Base-by-base conservation (phyloP, 1,140 invertebrate species). In the Brachionus calyciflorus region DNA sequence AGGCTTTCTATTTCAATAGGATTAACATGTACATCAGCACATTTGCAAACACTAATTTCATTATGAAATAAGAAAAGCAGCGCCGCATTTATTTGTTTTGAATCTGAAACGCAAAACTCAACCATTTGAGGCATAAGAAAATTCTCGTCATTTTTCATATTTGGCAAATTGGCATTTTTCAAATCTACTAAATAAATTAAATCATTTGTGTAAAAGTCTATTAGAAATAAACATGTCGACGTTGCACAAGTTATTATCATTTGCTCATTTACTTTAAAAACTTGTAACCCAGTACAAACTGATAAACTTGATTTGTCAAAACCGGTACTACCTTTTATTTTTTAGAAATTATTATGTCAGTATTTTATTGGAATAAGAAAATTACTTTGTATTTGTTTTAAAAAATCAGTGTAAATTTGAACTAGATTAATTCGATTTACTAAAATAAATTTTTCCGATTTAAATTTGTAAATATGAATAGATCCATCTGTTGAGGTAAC, bases 121-220 rank as follows among this genome's bases (percentile, higher is more conserved):
- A 41, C 60, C 19, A 65, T 65, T 65, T 65, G 60, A 24, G 60
- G 60, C 10, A 41, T 44, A 4, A 65, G 19, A 7, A 46, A 17
- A 14, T 7, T 2, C 21, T 33, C 37, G 17, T 19, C 7, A 33
- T 37, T 26, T 37, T 17, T 21, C 19, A n/a, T n/a, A n/a, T n/a
- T n/a, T 4, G 55, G 7, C 55, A 33, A 17, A 17, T 28, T 9
- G 30, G 40, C 7, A 1, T 63, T 41, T 65, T 65, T 65, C 3
- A 65, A 44, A 44, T 65, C 60, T 12, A 65, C 44, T 46, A 65
- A 65, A 19, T 65, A 65, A 44, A 65, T 65, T 44, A 65, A 28
- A 24, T 44, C 41, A 65, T 41, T 44, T 2, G 37, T 65, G 19
- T 65, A 44, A 44, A 65, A 65, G 28, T 65, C 60, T 5, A 65